phyloP scores from a whole-genome alignment of 2,797 vertebrate genomes.

The Cercopithecus hamlyni region DNA sequence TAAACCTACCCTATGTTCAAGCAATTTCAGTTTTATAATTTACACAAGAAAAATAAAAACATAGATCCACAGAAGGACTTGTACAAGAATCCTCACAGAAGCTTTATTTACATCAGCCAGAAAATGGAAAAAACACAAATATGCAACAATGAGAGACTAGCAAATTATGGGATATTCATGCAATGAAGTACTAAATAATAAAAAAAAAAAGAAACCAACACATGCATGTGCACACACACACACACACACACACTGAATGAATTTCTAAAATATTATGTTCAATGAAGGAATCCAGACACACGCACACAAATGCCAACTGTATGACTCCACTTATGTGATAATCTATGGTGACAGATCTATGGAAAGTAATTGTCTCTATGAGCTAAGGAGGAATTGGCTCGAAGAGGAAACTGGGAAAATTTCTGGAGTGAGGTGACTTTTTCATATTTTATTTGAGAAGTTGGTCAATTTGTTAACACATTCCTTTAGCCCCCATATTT shows the following conservation, averaged over 20 bases:
- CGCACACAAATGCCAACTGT: neutral
- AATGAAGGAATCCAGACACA: neutral
- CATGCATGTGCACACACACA: neutral
- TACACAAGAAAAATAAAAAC: neutral
- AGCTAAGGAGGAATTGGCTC: neutral
- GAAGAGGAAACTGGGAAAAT: neutral
- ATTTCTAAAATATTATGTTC: neutral
- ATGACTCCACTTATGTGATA: neutral
- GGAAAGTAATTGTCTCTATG: neutral
- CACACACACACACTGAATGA: neutral
- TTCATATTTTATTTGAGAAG: neutral
- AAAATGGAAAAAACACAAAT: neutral
- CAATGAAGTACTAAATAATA: neutral
- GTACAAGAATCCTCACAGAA: neutral
- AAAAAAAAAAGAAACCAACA: neutral
- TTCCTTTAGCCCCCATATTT: neutral
- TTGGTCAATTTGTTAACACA: neutral
- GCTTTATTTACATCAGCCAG: neutral
- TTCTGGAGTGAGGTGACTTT: neutral
- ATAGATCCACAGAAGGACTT: neutral
- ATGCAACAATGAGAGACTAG: neutral
- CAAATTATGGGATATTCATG: neutral
- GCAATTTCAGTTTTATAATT: neutral
- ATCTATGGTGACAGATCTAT: neutral
- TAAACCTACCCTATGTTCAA: neutral